phyloP scores from a whole-genome alignment of 2,113 vertebrate species.

The Andinoacara biseriatus region DNA sequence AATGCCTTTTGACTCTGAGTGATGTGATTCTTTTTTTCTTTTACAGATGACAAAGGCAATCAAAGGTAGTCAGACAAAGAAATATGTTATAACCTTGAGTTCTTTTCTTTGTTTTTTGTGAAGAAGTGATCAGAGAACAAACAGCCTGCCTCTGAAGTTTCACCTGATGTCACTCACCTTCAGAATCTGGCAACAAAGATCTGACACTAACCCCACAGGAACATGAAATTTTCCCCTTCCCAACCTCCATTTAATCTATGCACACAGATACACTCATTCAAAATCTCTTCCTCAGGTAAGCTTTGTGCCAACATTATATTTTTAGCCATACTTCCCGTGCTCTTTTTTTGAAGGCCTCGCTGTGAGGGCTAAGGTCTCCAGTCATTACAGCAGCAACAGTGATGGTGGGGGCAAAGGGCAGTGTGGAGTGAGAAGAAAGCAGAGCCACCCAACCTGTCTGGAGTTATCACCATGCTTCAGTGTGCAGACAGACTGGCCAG shows the following conservation, averaged over 20 bases:
- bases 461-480: conserved; percentile 64
- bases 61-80: neutral
- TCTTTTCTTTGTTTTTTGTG: neutral
- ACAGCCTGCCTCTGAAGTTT: neutral
- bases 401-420: conserved; percentile 5
- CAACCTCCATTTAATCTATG: neutral
- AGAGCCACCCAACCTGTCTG: conserved; percentile 58
- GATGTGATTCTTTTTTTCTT: conserved; percentile 10
- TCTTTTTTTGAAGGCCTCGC: conserved; percentile 4
- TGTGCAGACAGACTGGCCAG: conserved; percentile 55
- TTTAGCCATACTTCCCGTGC: neutral
- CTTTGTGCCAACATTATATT: neutral
- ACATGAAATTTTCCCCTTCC: neutral
- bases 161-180: neutral
- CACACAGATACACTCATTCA: neutral
- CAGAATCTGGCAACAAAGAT: neutral
- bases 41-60: neutral
- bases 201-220: neutral
- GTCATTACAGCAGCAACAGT: conserved; percentile 32
- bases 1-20: neutral
- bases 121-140: conserved; percentile 1
- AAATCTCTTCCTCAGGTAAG: neutral
- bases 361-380: conserved; percentile 31
- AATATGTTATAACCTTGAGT: conserved; percentile 10
- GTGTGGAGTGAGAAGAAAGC: conserved; percentile 3